Conservation (phyloP, 2,888 invertebrate species). For the Tipula helvola region DNA sequence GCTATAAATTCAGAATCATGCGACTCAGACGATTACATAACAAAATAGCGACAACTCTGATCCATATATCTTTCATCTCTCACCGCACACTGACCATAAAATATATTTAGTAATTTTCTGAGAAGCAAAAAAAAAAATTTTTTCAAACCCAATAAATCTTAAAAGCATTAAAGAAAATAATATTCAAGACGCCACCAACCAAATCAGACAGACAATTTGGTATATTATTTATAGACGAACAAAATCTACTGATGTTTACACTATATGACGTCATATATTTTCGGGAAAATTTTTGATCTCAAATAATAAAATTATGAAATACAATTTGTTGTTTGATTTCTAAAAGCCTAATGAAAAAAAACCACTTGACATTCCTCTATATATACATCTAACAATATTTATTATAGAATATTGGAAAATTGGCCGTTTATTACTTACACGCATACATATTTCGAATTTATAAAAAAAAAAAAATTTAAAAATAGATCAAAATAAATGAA, state of each 20-base stretch:
- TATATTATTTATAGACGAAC: background rate
- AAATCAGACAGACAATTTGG: background rate
- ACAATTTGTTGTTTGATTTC: background rate
- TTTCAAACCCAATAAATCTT: conserved; percentile 4
- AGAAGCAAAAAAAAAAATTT: background rate
- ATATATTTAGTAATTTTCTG: background rate
- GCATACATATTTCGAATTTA: background rate
- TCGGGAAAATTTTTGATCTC: background rate
- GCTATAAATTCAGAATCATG: background rate
- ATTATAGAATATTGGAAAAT: background rate
- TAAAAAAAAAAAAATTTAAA: background rate
- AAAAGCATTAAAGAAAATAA: background rate
- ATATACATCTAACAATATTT: background rate
- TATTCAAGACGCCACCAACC: background rate
- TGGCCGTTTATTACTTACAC: background rate
- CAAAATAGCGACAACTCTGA: background rate
- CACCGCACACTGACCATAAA: background rate
- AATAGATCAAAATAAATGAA: background rate
- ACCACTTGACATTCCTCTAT: background rate
- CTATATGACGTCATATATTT: background rate
- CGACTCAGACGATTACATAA: background rate
- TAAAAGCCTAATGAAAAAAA: background rate
- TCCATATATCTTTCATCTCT: background rate
- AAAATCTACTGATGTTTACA: background rate
- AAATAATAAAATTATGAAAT: background rate